Conservation (phyloP, 2,888 invertebrate genomes). For the Synergus gifuensis region DNA sequence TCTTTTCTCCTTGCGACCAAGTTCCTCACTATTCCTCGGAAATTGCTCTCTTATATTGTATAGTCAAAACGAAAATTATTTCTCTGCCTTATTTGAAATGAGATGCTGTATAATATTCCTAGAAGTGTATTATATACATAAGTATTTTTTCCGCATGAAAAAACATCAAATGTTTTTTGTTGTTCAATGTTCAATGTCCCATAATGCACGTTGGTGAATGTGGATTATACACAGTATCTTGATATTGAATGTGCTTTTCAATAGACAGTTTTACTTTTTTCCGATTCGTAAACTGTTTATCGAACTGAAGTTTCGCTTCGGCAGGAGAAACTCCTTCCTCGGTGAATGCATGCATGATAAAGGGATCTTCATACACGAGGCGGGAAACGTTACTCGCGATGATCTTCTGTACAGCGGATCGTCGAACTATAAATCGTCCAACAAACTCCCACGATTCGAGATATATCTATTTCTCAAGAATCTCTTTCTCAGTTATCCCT, state of each 20-base stretch:
- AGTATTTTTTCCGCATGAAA: neutral
- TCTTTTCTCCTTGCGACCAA: neutral
- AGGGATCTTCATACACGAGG: conserved; percentile 27
- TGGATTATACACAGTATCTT: neutral
- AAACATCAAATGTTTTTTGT: too few species aligned
- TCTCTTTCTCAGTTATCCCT: conserved; percentile 43
- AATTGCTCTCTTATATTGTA: neutral
- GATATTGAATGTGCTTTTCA: neutral
- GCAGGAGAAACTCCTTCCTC: conserved; percentile 35
- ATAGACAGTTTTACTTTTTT: conserved; percentile 19
- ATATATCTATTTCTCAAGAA: conserved; percentile 49
- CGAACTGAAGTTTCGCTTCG: conserved; percentile 32
- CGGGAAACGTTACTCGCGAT: conserved; percentile 54
- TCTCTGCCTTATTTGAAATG: too few species aligned
- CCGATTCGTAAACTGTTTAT: conserved; percentile 19
- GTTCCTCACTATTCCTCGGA: neutral
- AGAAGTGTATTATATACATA: too few species aligned
- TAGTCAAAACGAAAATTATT: too few species aligned
- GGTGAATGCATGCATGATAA: conserved; percentile 23
- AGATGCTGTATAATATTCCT: too few species aligned
- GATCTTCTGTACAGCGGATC: conserved; percentile 61
- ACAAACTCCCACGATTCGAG: conserved; percentile 66
- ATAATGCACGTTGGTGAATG: conserved; percentile 20
- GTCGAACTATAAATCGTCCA: conserved; percentile 66
- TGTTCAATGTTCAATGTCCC: too few species aligned